These are phyloP conservation scores for Nemapogon koenigi DNA, from an alignment of 2,888 invertebrate species.

Conservation along the genomic window DNA sequence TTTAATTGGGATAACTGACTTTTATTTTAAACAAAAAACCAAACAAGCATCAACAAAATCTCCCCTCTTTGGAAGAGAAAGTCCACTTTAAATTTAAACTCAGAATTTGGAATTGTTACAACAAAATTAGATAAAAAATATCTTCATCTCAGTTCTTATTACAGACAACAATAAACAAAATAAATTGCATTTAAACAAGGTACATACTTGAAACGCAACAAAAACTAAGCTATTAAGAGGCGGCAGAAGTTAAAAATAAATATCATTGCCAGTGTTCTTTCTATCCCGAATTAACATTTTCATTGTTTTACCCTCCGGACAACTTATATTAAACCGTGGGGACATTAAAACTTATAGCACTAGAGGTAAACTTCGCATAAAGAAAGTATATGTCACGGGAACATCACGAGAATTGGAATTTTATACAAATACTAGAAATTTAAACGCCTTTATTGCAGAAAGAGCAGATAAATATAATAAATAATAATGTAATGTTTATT, in stretches of 20 bases:
- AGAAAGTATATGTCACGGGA: too few species aligned
- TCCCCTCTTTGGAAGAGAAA: neutral
- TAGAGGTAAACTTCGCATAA: conserved; percentile 44
- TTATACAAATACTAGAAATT: too few species aligned
- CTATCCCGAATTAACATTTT: conserved; percentile 44
- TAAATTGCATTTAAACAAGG: conserved; percentile 17
- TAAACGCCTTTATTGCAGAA: too few species aligned
- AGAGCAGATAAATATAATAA: too few species aligned
- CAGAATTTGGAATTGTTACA: too few species aligned
- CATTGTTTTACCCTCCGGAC: conserved; percentile 46
- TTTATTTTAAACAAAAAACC: neutral
- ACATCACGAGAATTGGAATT: too few species aligned
- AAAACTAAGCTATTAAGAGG: conserved; percentile 25
- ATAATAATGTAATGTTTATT: too few species aligned
- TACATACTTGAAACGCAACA: conserved; percentile 1
- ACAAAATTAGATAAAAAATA: neutral
- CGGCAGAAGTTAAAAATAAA: conserved; percentile 43
- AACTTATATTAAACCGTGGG: conserved; percentile 51
- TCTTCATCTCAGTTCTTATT: neutral
- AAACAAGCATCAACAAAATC: neutral
- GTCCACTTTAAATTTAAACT: too few species aligned
- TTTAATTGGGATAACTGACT: too few species aligned
- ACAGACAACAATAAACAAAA: conserved; percentile 17
- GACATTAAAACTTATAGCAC: conserved; percentile 58
- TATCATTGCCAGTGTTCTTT: conserved; percentile 19